Evolutionary conservation across 2,113 vertebrate genomes (phyloP).

Genomic region (Anoplopoma fimbria): DNA sequence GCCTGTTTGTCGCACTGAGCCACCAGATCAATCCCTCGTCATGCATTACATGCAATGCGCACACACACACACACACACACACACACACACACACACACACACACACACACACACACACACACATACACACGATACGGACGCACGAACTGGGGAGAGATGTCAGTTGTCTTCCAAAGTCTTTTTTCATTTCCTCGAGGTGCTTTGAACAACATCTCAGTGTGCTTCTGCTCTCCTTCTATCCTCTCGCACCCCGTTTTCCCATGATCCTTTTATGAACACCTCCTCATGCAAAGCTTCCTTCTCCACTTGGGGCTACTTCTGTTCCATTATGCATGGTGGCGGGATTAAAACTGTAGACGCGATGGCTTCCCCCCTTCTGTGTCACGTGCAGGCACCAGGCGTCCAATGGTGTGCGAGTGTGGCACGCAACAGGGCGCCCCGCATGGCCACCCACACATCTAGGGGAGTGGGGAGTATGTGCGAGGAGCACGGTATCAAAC

Average conservation of each 20-base stretch:
- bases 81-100: slow-evolving; percentile 16
- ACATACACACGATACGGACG: slow-evolving; percentile 11
- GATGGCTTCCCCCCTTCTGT: slow-evolving; percentile 66
- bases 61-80: slow-evolving; percentile 22
- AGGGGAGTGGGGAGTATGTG: slow-evolving; percentile 69
- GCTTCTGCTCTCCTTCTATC: slow-evolving; percentile 60
- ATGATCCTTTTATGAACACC: slow-evolving; percentile 79
- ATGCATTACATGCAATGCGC: slow-evolving; percentile 36
- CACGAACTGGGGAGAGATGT: slow-evolving; percentile 52
- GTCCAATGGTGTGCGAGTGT: slow-evolving; percentile 74
- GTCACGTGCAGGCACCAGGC: slow-evolving; percentile 71
- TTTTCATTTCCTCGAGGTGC: slow-evolving; percentile 66
- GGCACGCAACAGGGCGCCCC: slow-evolving; percentile 81
- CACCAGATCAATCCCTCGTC: slow-evolving; percentile 51
- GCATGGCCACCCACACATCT: slow-evolving; percentile 84
- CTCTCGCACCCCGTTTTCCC: slow-evolving; percentile 55
- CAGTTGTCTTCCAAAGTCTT: slow-evolving; percentile 64
- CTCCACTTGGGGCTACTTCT: slow-evolving; percentile 84
- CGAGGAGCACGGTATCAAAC: slow-evolving; percentile 83
- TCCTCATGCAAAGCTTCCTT: slow-evolving; percentile 74
- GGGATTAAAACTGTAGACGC: slow-evolving; percentile 82
- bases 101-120: slow-evolving; percentile 15
- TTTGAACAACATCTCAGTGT: slow-evolving; percentile 69
- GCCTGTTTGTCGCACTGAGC: slow-evolving; percentile 64
- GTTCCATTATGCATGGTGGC: slow-evolving; percentile 83